These are phyloP conservation scores for Ceryle rudis DNA, from an alignment of 2,797 vertebrate genomes.

Conservation along the genomic window DNA sequence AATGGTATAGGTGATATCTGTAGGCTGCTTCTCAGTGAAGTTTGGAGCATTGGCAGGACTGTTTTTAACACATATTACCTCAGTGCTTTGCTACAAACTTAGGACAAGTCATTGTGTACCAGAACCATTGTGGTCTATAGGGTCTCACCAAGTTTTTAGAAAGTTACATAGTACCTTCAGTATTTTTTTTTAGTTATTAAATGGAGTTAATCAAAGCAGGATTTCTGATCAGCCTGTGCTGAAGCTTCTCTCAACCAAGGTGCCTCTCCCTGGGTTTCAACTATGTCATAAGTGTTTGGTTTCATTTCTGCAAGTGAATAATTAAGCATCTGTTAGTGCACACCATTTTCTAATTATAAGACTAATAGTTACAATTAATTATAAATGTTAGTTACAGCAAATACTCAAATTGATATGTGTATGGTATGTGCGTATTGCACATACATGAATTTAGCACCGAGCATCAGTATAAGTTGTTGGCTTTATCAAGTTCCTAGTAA, in stretches of 20 bases:
- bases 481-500: not conserved
- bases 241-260: not conserved
- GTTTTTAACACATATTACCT: too few species aligned
- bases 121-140: accelerated
- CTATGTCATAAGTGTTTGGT: not conserved
- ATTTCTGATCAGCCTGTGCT: not conserved
- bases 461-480: not conserved
- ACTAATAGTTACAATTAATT: not conserved
- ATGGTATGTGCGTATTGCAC: not conserved
- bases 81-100: accelerated
- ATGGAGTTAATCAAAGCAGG: accelerated
- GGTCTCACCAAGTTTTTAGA: accelerated
- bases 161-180: accelerated
- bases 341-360: not conserved
- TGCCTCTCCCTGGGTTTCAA: not conserved
- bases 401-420: not conserved
- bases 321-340: not conserved
- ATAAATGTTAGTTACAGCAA: not conserved
- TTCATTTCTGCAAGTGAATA: not conserved
- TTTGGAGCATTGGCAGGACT: too few species aligned
- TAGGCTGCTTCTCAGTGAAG: too few species aligned
- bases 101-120: accelerated
- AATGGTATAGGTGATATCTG: too few species aligned
- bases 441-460: not conserved
- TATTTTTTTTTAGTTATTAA: not conserved